Conservation (phyloP, 2,797 vertebrate species). For the Falco rusticolus region DNA sequence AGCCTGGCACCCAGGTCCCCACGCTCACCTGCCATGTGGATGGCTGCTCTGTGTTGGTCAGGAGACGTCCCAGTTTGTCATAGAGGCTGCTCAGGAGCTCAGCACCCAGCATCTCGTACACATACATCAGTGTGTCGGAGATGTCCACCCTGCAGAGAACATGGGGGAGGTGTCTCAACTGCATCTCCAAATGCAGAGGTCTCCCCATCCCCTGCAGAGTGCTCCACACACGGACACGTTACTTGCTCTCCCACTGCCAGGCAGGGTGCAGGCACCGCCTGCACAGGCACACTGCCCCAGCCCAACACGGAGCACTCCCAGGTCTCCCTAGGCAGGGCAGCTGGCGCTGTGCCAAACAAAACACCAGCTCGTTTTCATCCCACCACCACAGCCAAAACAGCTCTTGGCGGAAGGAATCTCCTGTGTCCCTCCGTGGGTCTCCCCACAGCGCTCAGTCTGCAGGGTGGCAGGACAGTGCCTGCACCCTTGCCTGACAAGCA, state of each 20-base stretch:
- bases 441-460: not conserved
- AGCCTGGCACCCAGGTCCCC: not conserved
- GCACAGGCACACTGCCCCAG: not conserved
- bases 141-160: constrained; percentile 91
- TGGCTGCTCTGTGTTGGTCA: constrained; percentile 91
- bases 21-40: constrained; percentile 93
- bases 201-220: not conserved
- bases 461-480: not conserved
- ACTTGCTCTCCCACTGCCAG: not conserved
- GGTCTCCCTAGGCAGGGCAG: not conserved
- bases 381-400: not conserved
- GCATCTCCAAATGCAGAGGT: not conserved
- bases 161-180: not conserved
- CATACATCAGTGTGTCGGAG: constrained; percentile 98
- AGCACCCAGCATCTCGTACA: constrained; percentile 97
- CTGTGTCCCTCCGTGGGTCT: not conserved
- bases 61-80: constrained; percentile 94
- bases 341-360: not conserved
- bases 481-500: not conserved
- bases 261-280: not conserved
- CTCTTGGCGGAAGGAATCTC: not conserved
- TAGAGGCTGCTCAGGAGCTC: constrained; percentile 98
- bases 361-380: not conserved
- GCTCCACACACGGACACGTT: fast-evolving
- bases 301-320: fast-evolving